These are phyloP conservation scores for Atta colombica DNA, from an alignment of 1,140 invertebrate species.

Conservation along the genomic window DNA sequence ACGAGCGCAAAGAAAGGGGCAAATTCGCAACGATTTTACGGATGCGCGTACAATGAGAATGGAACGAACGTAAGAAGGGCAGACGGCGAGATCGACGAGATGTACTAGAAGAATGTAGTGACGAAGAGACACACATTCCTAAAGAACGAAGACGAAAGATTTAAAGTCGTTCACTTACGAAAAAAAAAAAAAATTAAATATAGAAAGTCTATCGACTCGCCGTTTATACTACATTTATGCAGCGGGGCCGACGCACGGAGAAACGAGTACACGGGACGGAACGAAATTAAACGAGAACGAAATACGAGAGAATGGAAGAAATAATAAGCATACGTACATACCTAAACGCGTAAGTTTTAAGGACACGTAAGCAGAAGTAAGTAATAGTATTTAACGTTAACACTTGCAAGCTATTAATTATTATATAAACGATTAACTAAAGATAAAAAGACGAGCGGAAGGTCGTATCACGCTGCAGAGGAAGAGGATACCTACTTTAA, in stretches of 20 bases:
- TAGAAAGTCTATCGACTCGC: conserved; percentile 68
- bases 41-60: conserved; percentile 40
- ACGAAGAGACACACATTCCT: conserved; percentile 22
- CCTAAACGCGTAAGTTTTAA: conserved; percentile 85
- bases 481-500: conserved; percentile 78
- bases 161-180: conserved; percentile 34
- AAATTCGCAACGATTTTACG: conserved; percentile 56
- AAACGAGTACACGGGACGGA: conserved; percentile 66
- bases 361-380: conserved; percentile 85
- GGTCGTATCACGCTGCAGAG: conserved; percentile 75
- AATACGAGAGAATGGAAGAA: conserved; percentile 62
- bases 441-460: conserved; percentile 73
- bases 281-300: conserved; percentile 50
- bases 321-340: conserved; percentile 85
- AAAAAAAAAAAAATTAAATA: conserved; percentile 8
- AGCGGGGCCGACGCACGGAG: conserved; percentile 64
- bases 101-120: conserved; percentile 3
- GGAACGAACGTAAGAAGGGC: conserved; percentile 40
- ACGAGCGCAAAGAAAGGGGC: not conserved
- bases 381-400: conserved; percentile 87
- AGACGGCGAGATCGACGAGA: conserved; percentile 43
- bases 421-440: conserved; percentile 86
- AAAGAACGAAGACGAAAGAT: conserved; percentile 32
- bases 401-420: conserved; percentile 86
- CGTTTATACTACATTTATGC: conserved; percentile 65